These are phyloP conservation scores for Psilanteris sp. DNA, from an alignment of 1,140 invertebrate species.

Conservation along the genomic window DNA sequence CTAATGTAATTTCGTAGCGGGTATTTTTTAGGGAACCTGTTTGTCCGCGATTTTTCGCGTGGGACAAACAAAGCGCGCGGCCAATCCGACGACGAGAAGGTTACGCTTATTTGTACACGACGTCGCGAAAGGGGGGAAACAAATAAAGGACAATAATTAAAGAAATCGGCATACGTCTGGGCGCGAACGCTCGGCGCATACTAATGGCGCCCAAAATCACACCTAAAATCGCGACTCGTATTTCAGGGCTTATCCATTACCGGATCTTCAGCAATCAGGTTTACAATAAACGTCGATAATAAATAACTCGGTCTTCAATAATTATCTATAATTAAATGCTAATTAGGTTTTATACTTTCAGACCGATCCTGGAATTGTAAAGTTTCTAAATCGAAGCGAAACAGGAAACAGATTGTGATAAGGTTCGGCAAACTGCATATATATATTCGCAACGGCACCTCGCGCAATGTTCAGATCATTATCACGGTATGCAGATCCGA, in stretches of 20 bases:
- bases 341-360: conserved; percentile 45
- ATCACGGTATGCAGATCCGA: conserved; percentile 59
- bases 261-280: conserved; percentile 12
- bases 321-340: conserved; percentile 54
- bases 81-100: conserved; percentile 9
- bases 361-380: conserved; percentile 21
- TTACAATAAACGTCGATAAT: too few relatives aligned
- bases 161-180: too few relatives aligned
- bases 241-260: conserved; percentile 23
- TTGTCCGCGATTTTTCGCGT: conserved; percentile 42
- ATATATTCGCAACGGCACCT: conserved; percentile 50
- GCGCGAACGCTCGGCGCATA: too few relatives aligned
- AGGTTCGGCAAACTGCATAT: conserved; percentile 17
- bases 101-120: conserved; percentile 8
- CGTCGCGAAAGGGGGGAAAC: too few relatives aligned
- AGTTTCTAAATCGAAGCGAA: conserved; percentile 28
- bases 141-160: too few relatives aligned
- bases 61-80: conserved; percentile 25
- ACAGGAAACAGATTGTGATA: conserved; percentile 53
- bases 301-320: conserved; percentile 45
- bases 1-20: conserved; percentile 60
- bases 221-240: conserved; percentile 16
- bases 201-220: too few relatives aligned
- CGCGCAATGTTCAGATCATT: conserved; percentile 57
- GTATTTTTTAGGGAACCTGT: conserved; percentile 61